These are phyloP conservation scores for Gavia stellata DNA, from an alignment of 2,113 vertebrate species.

Conservation along the genomic window DNA sequence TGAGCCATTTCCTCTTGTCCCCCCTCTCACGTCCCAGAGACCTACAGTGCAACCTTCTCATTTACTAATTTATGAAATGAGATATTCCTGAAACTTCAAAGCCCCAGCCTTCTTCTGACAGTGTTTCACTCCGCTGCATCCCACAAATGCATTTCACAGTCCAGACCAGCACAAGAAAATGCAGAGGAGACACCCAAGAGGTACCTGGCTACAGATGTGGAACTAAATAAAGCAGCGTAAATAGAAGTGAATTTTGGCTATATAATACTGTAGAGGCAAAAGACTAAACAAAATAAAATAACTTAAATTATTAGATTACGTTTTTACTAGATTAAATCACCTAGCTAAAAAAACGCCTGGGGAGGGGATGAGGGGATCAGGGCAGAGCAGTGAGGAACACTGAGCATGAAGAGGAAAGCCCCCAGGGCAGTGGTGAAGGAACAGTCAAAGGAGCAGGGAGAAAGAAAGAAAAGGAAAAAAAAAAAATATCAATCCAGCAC, in stretches of 20 bases:
- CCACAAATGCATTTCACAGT: too few species aligned
- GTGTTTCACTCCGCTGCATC: background rate
- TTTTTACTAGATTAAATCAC: background rate
- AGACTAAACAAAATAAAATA: background rate
- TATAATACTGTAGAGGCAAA: too few species aligned
- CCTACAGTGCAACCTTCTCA: background rate
- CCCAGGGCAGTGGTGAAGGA: background rate
- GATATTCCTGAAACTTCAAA: background rate
- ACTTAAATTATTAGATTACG: background rate
- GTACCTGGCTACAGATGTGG: too few species aligned
- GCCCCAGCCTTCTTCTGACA: background rate
- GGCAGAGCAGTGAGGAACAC: background rate
- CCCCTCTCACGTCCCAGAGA: too few species aligned
- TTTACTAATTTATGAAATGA: background rate
- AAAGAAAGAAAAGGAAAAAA: background rate
- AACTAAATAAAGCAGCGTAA: background rate
- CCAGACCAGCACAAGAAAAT: too few species aligned
- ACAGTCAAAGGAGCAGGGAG: background rate
- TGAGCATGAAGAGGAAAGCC: background rate
- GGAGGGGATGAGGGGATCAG: background rate
- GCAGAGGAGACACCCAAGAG: background rate
- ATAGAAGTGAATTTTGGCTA: background rate
- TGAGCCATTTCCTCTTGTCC: too few species aligned
- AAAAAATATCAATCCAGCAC: background rate
- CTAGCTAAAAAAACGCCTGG: rapidly evolving